phyloP scores from a whole-genome alignment of 2,113 vertebrate genomes.

The Muscicapa adusta region DNA sequence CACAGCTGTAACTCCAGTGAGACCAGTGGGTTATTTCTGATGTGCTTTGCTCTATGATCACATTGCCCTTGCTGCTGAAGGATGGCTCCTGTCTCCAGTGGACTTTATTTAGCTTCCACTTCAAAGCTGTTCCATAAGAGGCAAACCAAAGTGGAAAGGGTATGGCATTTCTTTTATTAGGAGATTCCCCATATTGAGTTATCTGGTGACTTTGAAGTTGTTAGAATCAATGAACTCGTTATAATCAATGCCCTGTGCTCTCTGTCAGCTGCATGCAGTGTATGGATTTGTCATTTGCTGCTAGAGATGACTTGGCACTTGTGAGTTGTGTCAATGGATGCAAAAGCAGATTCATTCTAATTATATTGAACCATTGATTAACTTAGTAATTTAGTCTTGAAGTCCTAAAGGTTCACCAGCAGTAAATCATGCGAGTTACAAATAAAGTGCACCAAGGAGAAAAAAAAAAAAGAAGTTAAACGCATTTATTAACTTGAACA shows the following conservation, averaged over 20 bases:
- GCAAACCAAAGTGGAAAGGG: not conserved
- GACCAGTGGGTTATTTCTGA: slow-evolving; percentile 38
- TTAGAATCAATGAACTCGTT: not conserved
- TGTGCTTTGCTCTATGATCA: not conserved
- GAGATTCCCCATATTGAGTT: not conserved
- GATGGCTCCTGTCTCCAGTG: not conserved
- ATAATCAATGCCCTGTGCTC: not conserved
- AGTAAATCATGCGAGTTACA: not conserved
- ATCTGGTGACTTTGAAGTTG: not conserved
- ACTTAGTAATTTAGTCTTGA: not conserved
- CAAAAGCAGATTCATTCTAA: slow-evolving; percentile 18
- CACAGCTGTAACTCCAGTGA: slow-evolving; percentile 8
- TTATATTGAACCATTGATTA: not conserved
- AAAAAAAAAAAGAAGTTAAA: not conserved
- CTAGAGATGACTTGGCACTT: slow-evolving; percentile 6
- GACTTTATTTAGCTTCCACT: not conserved
- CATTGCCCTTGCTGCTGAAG: slow-evolving; percentile 15
- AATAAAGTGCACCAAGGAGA: not conserved
- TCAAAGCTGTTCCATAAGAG: not conserved
- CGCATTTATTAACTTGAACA: not conserved
- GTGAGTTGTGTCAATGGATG: not conserved
- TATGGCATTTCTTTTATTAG: not conserved
- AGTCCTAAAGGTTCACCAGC: not conserved
- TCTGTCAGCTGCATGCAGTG: not conserved
- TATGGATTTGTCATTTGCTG: not conserved